These are phyloP conservation scores for Tholera decimalis DNA, from an alignment of 2,888 invertebrate species.

Conservation along the genomic window DNA sequence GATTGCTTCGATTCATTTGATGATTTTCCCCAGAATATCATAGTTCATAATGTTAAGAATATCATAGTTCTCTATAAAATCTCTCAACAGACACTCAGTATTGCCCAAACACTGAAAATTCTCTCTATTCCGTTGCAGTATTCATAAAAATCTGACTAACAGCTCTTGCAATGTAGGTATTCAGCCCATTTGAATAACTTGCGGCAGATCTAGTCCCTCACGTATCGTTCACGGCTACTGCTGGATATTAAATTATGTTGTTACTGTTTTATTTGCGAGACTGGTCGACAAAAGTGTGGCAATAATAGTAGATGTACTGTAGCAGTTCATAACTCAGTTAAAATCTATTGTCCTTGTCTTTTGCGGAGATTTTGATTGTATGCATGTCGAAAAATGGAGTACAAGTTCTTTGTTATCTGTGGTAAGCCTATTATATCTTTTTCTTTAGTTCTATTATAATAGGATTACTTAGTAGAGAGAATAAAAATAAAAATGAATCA, in stretches of 20 bases:
- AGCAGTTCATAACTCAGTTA: neutral
- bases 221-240: conserved; percentile 19
- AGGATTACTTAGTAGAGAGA: no score
- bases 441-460: no score
- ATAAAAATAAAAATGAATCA: no score
- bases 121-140: conserved; percentile 8
- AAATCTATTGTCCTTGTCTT: neutral
- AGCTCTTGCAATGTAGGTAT: conserved; percentile 35
- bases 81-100: neutral
- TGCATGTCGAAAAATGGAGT: neutral
- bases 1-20: no score
- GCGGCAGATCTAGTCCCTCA: conserved; percentile 21
- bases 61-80: neutral
- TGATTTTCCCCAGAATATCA: no score
- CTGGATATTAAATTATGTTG: conserved; percentile 18
- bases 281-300: neutral
- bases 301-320: neutral
- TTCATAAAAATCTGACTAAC: conserved; percentile 41
- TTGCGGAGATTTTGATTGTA: neutral
- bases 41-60: no score
- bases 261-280: conserved; percentile 3
- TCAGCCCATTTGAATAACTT: conserved; percentile 29
- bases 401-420: neutral
- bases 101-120: conserved; percentile 2
- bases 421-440: no score